Base-by-base conservation (phyloP, 2,888 invertebrate genomes). In the Corbicula japonica region DNA sequence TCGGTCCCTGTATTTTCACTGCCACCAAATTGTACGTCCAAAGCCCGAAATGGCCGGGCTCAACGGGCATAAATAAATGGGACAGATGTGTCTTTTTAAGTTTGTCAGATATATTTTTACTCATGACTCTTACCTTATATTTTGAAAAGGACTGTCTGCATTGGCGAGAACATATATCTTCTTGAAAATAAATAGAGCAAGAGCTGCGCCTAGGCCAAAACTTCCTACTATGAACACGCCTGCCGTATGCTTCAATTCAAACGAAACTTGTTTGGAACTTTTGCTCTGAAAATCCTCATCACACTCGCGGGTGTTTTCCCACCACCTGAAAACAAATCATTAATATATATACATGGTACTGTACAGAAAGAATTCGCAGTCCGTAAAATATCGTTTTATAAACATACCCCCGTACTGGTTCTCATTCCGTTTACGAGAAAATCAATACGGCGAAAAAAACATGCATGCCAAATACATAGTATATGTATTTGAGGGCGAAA, bases 311-410 rank as follows among this genome's bases (percentile, higher is more conserved):
- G 87, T 88, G 75, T 91, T 89, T 46, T 89, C 88, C 90, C 90
- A 91, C 91, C 91, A 91, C 48, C 91, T 91, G 76, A 1, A 79
- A 72, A n/a, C n/a, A n/a, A n/a, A n/a, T n/a, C n/a, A n/a, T n/a
- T n/a, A n/a, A n/a, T n/a, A n/a, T n/a, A n/a, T n/a, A n/a, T n/a
- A n/a, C n/a, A n/a, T n/a, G n/a, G n/a, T n/a, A n/a, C n/a, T n/a
- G n/a, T n/a, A n/a, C n/a, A n/a, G n/a, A n/a, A n/a, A n/a, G n/a
- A n/a, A n/a, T n/a, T n/a, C n/a, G n/a, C n/a, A n/a, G n/a, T n/a
- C n/a, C n/a, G n/a, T n/a, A n/a, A n/a, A n/a, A n/a, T n/a, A n/a
- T n/a, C n/a, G n/a, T n/a, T n/a, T n/a, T n/a, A n/a, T n/a, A n/a
- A n/a, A n/a, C n/a, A n/a, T n/a, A n/a, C n/a, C n/a, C n/a, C n/a